Evolutionary conservation across 2,888 invertebrate species (phyloP).

Genomic region (Apamea sordens): DNA sequence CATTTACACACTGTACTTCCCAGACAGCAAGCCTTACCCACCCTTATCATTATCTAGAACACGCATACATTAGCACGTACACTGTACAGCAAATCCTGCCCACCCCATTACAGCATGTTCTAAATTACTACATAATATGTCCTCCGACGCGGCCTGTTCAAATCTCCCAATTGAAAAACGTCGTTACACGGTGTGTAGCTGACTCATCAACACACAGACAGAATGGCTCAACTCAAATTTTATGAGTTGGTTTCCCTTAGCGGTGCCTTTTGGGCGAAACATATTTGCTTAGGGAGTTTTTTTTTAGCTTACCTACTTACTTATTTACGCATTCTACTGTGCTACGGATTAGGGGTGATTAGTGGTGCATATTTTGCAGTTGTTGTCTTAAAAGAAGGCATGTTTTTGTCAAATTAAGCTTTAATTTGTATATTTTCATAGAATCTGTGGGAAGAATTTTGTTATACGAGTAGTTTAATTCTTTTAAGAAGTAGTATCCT

Average conservation of each 20-base stretch:
- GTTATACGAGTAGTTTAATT: accelerated
- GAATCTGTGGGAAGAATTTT: not conserved
- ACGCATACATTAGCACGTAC: constrained; percentile 33
- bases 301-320: constrained; percentile 17
- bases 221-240: constrained; percentile 65
- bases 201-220: constrained; percentile 69
- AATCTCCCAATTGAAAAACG: constrained; percentile 63
- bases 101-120: constrained; percentile 23
- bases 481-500: not conserved
- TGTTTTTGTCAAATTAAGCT: not conserved
- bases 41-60: constrained; percentile 23
- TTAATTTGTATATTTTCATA: not conserved
- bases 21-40: not conserved
- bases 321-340: constrained; percentile 7
- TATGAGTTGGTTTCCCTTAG: constrained; percentile 55
- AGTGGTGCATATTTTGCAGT: not conserved
- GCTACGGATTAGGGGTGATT: not conserved
- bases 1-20: not conserved
- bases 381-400: not conserved
- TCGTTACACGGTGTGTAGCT: constrained; percentile 54
- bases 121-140: constrained; percentile 45
- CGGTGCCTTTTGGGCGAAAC: constrained; percentile 45
- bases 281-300: constrained; percentile 38
- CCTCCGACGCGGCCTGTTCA: constrained; percentile 36
- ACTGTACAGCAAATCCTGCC: constrained; percentile 13